Base-by-base conservation (phyloP, 64 coral and sea anemone genomes). In the Acropora tenuis region DNA sequence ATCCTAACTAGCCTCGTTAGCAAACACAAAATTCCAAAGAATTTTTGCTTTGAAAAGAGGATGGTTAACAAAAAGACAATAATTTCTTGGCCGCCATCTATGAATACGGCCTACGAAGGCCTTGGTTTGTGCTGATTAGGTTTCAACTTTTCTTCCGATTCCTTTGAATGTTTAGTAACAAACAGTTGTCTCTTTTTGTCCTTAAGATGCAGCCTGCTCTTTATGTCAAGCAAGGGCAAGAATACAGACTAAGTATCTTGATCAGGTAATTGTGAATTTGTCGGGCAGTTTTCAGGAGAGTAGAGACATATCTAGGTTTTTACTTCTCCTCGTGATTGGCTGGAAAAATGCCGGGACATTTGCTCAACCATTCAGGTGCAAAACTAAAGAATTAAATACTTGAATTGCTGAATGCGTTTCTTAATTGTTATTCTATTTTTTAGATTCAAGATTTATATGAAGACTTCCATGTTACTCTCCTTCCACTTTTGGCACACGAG, bases 401-500 rank as follows among this genome's bases (percentile, higher is more conserved):
- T 10, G 1, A 10, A 55, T 55, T 55, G 52, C 52, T 55, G 52
- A 55, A 10, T 10, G 5, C 52, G 10, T 55, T 7, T 55, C 52
- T 71, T 42, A 63, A n/a, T 2, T 17, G n/a, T 60, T 69, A 12
- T 5, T 80, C 20, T 17, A 17, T 43, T 19, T 86, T 58, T 43
- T 81, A 98, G 97, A 98, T 98, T 88, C 75, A 96, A 80, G 97
- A 98, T 77, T 89, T 98, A 43, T 98, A 98, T 17, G 97, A 98
- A 96, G 97, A 98, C 91, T 98, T 98, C 83, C 81, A 98, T 67
- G 84, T 98, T 78, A 88, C 89, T 10, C 76, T 78, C 6, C 84
- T 98, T 2, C 97, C 97, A 30, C 86, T 98, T 48, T 76, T 98
- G 68, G 86, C 97, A 1, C 88, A 98, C 55, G 97, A 98, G 79